phyloP scores from a whole-genome alignment of 2,888 invertebrate species.

The Chymomyza fuscimana region DNA sequence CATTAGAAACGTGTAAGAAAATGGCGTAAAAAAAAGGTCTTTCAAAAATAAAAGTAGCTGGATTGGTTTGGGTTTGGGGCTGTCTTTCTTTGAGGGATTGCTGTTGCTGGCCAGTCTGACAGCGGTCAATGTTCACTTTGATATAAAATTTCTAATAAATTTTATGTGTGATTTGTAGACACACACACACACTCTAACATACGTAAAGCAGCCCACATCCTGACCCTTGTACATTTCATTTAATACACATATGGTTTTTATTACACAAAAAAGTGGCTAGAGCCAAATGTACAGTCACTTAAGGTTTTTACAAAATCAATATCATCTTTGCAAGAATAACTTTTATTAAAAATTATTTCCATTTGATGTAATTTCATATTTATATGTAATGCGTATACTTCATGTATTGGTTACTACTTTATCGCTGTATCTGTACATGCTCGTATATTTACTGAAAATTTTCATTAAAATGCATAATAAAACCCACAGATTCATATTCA shows the following conservation, averaged over 20 bases:
- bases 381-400: not conserved
- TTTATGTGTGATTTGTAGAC: conserved; percentile 67
- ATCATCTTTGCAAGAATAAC: not conserved
- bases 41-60: conserved; percentile 33
- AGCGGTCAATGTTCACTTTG: conserved; percentile 71
- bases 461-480: not conserved
- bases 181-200: conserved; percentile 44
- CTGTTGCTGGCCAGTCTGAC: conserved; percentile 40
- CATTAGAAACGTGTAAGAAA: conserved; percentile 42
- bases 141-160: conserved; percentile 73
- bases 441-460: not conserved
- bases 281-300: not conserved
- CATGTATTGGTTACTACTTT: not conserved
- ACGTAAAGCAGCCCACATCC: conserved; percentile 34
- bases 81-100: conserved; percentile 1
- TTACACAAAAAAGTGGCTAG: not conserved
- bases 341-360: not conserved
- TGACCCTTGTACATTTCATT: conserved; percentile 16
- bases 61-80: not conserved
- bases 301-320: not conserved
- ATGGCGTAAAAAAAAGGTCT: conserved; percentile 65
- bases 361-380: not conserved
- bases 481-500: not conserved
- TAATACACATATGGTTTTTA: conserved; percentile 52
- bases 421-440: not conserved